These are phyloP conservation scores for Drosophila recens DNA, from an alignment of 2,888 invertebrate species.

Conservation along the genomic window DNA sequence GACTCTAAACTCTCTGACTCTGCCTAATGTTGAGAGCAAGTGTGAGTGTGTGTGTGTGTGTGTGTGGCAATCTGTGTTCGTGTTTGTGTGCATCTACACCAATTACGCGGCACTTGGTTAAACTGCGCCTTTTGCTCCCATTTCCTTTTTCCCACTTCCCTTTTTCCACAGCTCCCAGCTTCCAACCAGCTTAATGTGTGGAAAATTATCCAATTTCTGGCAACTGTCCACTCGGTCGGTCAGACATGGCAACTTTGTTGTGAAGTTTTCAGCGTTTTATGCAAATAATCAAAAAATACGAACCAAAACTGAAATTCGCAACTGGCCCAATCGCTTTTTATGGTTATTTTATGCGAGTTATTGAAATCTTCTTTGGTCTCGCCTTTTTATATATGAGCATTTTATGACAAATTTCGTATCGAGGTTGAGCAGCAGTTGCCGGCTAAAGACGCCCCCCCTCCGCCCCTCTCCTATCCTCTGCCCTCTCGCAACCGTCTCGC, in stretches of 20 bases:
- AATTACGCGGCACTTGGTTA: conserved; percentile 50
- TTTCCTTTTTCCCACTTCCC: neutral
- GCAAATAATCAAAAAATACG: conserved; percentile 28
- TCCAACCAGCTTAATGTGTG: conserved; percentile 46
- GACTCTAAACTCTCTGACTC: conserved; percentile 19
- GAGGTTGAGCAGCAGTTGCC: conserved; percentile 26
- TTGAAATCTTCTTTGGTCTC: conserved; percentile 30
- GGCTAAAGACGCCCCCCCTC: conserved; percentile 7
- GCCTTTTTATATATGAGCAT: conserved; percentile 17
- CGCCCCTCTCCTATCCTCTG: neutral
- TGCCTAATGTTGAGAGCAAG: neutral
- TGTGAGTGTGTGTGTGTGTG: conserved; percentile 14
- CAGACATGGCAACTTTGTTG: conserved; percentile 6
- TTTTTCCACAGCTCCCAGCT: conserved; percentile 1
- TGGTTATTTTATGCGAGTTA: conserved; percentile 68
- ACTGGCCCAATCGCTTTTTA: conserved; percentile 58
- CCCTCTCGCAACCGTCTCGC: neutral
- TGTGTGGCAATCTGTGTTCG: conserved; percentile 15
- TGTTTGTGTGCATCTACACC: conserved; percentile 40
- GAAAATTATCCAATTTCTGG: conserved; percentile 42
- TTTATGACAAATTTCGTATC: conserved; percentile 62
- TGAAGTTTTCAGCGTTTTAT: conserved; percentile 12
- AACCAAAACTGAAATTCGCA: conserved; percentile 26
- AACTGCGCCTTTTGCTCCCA: conserved; percentile 25
- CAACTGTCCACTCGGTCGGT: conserved; percentile 1